Percentiles rank a stretch among this genome's conserved stretches.
Conservation (phyloP, 2,797 vertebrate species). For the Cephalopachus bancanus region DNA sequence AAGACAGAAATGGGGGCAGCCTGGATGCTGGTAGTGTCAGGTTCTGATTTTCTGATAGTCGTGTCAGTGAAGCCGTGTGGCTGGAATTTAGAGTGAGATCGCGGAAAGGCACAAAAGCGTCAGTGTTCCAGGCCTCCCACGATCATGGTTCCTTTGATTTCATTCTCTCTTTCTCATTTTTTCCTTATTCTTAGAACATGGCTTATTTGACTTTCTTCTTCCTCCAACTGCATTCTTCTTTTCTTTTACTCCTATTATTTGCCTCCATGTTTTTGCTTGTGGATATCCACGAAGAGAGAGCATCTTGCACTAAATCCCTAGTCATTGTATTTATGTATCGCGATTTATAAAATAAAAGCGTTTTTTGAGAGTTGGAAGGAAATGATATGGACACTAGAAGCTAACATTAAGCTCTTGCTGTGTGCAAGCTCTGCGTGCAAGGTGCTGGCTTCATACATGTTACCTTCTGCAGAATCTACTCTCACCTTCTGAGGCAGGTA, state of each 20-base stretch:
- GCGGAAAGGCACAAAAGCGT: neutral
- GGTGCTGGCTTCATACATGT: neutral
- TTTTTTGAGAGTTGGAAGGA: neutral
- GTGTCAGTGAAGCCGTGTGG: neutral
- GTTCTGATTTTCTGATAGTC: neutral
- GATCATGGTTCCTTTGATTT: neutral
- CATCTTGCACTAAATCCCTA: neutral
- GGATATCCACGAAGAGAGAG: neutral
- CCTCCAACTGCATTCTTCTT: neutral
- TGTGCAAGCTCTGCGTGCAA: neutral
- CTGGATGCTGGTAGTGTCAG: neutral
- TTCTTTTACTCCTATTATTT: constrained; percentile 18
- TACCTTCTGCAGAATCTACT: neutral
- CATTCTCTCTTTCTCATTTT: neutral
- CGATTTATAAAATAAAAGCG: neutral
- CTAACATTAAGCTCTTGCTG: neutral
- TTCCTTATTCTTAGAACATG: neutral
- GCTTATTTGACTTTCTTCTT: constrained; percentile 28
- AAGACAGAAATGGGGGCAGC: neutral
- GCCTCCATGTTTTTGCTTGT: constrained; percentile 2
- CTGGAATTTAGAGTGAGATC: neutral
- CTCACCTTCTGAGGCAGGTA: neutral
- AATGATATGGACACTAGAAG: neutral
- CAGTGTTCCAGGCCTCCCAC: neutral
- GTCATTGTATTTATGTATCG: neutral